Percentiles rank a stretch among this genome's conserved stretches.
Conservation (phyloP, 2,888 invertebrate genomes). For the Hirtodrosophila duncani region DNA sequence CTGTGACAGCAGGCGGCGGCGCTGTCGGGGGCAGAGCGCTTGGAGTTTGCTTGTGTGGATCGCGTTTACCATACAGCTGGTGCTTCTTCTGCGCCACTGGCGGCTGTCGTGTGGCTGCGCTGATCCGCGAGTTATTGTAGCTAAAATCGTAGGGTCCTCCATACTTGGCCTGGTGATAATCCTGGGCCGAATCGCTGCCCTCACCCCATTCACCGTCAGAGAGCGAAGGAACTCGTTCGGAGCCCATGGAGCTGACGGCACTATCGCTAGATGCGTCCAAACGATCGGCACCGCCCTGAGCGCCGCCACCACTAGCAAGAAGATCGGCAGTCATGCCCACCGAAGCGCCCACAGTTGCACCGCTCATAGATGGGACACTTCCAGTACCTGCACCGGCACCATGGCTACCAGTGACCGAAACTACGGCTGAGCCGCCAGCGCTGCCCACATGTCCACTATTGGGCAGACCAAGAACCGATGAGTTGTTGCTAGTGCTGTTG, state of each 20-base stretch:
- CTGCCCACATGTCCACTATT: slow-evolving; percentile 68
- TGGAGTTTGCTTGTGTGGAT: slow-evolving; percentile 83
- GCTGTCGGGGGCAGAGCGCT: slow-evolving; percentile 43
- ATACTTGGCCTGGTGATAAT: slow-evolving; percentile 82
- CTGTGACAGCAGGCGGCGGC: slow-evolving; percentile 41
- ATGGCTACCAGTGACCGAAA: slow-evolving; percentile 47
- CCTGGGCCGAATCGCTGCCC: slow-evolving; percentile 91
- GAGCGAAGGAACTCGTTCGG: slow-evolving; percentile 91
- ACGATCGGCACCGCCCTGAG: slow-evolving; percentile 81
- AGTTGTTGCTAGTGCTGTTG: slow-evolving; percentile 78
- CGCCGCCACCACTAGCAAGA: slow-evolving; percentile 53
- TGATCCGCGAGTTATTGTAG: slow-evolving; percentile 79
- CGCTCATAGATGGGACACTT: slow-evolving; percentile 51
- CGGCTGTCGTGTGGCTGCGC: slow-evolving; percentile 80
- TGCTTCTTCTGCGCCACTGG: slow-evolving; percentile 93
- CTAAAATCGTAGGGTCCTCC: slow-evolving; percentile 84
- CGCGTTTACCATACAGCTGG: slow-evolving; percentile 93
- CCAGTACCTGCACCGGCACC: slow-evolving; percentile 35
- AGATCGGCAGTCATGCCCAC: slow-evolving; percentile 75
- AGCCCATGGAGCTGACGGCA: slow-evolving; percentile 95
- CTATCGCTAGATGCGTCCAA: slow-evolving; percentile 93
- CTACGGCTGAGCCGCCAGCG: slow-evolving; percentile 48
- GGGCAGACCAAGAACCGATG: slow-evolving; percentile 73
- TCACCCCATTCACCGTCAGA: slow-evolving; percentile 96
- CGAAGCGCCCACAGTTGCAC: slow-evolving; percentile 41